Conservation (phyloP, 2,888 invertebrate genomes). For the Drosophila anomalata region DNA sequence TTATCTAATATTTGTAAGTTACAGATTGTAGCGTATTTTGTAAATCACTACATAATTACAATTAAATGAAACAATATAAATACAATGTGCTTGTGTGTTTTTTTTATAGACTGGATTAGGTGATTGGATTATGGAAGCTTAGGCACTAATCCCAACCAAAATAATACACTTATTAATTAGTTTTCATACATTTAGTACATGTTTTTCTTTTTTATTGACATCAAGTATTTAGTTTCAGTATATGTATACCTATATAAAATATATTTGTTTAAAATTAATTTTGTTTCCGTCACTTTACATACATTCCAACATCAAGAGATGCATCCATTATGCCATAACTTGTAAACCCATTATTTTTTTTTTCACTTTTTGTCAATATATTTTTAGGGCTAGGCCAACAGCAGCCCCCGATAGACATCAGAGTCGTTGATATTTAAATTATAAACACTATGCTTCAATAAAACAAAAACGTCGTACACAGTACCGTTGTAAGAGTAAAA, state of each 20-base stretch:
- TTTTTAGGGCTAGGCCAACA: conserved; percentile 23
- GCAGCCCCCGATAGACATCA: conserved; percentile 47
- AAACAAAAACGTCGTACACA: conserved; percentile 61
- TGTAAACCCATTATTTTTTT: conserved; percentile 19
- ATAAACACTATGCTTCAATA: conserved; percentile 41
- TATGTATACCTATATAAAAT: conserved; percentile 69
- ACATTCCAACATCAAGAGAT: conserved; percentile 49
- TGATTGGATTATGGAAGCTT: too few relatives aligned
- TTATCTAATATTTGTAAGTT: conserved; percentile 52
- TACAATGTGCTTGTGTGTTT: conserved; percentile 51
- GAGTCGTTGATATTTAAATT: conserved; percentile 31
- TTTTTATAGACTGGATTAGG: conserved; percentile 32
- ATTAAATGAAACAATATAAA: conserved; percentile 46
- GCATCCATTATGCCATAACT: conserved; percentile 24
- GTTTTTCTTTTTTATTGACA: conserved; percentile 72
- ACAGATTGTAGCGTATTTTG: conserved; percentile 35
- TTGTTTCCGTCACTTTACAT: conserved; percentile 68
- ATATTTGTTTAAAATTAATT: conserved; percentile 74
- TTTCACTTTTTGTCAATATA: conserved; percentile 31
- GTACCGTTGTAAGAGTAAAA: conserved; percentile 47
- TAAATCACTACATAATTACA: conserved; percentile 47
- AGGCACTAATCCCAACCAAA: neutral
- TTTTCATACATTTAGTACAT: conserved; percentile 65
- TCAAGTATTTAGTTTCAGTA: conserved; percentile 75
- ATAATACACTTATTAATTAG: conserved; percentile 13